Evolutionary conservation across 2,888 invertebrate genomes (phyloP).

Genomic region (Clitarchus hookeri): DNA sequence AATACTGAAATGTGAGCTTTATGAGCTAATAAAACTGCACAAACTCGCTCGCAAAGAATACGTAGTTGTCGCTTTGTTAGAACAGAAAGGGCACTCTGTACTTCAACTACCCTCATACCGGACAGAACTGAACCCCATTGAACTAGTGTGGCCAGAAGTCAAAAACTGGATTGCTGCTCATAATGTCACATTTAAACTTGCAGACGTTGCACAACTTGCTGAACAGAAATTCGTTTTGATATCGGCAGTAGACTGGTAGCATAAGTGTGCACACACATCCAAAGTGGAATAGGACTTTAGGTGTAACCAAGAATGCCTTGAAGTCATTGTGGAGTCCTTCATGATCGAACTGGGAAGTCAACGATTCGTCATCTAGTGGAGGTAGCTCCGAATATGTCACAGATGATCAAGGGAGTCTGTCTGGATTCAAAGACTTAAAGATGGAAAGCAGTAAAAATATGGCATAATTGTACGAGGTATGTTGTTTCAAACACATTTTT

Average conservation of each 20-base stretch:
- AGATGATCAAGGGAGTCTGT: too few species aligned
- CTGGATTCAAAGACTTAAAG: too few species aligned
- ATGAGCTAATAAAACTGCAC: not conserved
- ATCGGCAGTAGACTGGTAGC: not conserved
- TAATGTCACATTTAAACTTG: constrained; percentile 29
- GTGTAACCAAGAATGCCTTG: not conserved
- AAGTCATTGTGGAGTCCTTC: not conserved
- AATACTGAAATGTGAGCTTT: not conserved
- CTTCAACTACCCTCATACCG: not conserved
- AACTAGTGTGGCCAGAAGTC: constrained; percentile 31
- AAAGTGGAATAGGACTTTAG: not conserved
- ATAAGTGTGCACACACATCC: not conserved
- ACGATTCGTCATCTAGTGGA: not conserved
- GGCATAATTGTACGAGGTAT: too few species aligned
- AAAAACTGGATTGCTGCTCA: constrained; percentile 35
- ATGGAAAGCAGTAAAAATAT: too few species aligned
- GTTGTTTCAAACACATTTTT: too few species aligned
- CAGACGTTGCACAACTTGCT: not conserved
- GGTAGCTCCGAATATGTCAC: not conserved
- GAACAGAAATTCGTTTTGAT: not conserved
- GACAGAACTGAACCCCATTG: constrained; percentile 35
- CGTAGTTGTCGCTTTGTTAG: not conserved
- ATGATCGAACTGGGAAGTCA: not conserved
- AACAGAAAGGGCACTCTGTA: not conserved
- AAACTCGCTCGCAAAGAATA: not conserved